Base-by-base conservation (phyloP, 2,888 invertebrate genomes). In the Dryobota labecula region DNA sequence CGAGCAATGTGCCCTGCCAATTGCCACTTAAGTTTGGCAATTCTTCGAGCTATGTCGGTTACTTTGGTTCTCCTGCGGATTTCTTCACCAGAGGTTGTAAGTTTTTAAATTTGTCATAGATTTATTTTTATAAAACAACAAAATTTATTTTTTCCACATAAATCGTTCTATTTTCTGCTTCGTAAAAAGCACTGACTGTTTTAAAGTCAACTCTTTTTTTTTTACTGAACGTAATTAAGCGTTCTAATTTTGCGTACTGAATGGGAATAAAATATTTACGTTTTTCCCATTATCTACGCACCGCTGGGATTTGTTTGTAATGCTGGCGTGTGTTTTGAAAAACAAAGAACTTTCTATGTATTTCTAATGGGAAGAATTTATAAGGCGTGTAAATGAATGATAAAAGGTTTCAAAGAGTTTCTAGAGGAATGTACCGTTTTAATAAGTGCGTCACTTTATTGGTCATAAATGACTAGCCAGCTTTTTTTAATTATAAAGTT, bases 241-340 rank as follows among this genome's bases (percentile, higher is more conserved):
- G 41, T 30, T 56, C 27, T 56, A 69, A 70, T 75, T 62, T 61
- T 57, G 18, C 57, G 33, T 53, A 65, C 69, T 61, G 36, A 69
- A 65, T 65, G 76, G 61, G 61, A 78, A 80, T 70, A 75, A n/a
- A 69, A 65, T 70, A 62, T 70, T 70, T 38, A 41, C 47, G 20
- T 24, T 56, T 80, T 78, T 80, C 65, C 80, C 70, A 65, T 75
- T 80, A 75, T 30, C 30, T 65, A 62, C 69, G 64, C 64, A n/a
- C 61, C 24, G 15, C 24, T 65, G 69, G 56, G 33, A 53, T 51
- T 53, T 70, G 9, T 62, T 65, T 43, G 24, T n/a, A 36, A 49
- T 53, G 20, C 24, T 54, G 9, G 30, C 45, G 36, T 33, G n/a
- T 49, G 5, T 62, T 63, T 58, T 36, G 13, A 30, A 13, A 79